These are phyloP conservation scores for Diarsia brunnea DNA, from an alignment of 2,888 invertebrate genomes.

Conservation along the genomic window DNA sequence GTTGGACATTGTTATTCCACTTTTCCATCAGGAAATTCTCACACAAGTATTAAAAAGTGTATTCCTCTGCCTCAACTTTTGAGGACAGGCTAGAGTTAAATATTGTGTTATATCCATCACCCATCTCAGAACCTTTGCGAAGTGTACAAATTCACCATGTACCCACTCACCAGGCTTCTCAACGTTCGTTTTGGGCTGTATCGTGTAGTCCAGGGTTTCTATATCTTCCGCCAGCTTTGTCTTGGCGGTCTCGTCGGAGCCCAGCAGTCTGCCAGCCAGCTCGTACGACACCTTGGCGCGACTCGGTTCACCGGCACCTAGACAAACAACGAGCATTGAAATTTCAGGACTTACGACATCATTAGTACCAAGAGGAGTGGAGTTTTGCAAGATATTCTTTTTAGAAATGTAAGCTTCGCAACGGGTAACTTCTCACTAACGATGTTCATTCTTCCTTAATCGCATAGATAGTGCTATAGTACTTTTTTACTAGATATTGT, in stretches of 20 bases:
- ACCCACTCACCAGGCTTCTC: constrained; percentile 71
- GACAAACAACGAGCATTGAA: neutral
- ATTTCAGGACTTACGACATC: neutral
- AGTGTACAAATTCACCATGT: neutral
- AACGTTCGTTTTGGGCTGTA: constrained; percentile 67
- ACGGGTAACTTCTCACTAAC: neutral
- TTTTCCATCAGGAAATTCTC: neutral
- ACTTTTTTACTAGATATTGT: neutral
- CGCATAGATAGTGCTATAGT: neutral
- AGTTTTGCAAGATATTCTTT: neutral
- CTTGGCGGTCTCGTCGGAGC: constrained; percentile 83
- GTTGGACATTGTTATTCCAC: neutral
- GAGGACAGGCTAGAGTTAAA: neutral
- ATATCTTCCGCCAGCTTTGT: constrained; percentile 85
- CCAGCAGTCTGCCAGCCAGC: constrained; percentile 91
- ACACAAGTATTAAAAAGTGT: neutral
- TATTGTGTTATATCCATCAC: neutral
- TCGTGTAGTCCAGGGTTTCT: constrained; percentile 72
- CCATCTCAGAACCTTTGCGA: neutral
- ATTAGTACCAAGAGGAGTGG: neutral
- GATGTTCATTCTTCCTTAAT: neutral
- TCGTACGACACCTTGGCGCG: constrained; percentile 92
- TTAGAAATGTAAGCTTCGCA: neutral
- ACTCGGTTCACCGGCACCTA: constrained; percentile 90
- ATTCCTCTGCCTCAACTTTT: neutral